phyloP scores from a whole-genome alignment of 2,113 vertebrate species.

The Mobula birostris region DNA sequence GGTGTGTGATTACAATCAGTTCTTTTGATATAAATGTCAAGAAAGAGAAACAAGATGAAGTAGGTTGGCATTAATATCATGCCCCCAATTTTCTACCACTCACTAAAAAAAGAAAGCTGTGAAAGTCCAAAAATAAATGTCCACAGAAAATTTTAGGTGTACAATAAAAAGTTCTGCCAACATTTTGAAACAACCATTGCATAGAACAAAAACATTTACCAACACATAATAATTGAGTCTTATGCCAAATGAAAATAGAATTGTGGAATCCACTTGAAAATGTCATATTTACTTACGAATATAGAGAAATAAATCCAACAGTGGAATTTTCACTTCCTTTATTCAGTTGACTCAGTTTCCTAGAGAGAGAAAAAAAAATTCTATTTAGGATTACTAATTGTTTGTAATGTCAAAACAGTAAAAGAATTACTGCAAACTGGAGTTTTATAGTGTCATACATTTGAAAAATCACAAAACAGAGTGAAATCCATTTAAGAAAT shows the following conservation, averaged over 20 bases:
- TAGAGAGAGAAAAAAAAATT: neutral
- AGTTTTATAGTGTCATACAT: neutral
- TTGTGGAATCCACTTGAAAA: neutral
- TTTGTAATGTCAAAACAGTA: neutral
- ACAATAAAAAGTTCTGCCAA: neutral
- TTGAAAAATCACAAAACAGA: neutral
- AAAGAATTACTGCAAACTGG: neutral
- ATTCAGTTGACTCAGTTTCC: neutral
- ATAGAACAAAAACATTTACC: neutral
- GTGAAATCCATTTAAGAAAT: neutral
- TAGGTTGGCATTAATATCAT: neutral
- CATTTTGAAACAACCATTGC: neutral
- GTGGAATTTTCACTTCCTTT: slow-evolving; percentile 17
- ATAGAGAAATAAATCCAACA: neutral
- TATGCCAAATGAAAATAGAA: neutral
- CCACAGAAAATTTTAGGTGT: no score
- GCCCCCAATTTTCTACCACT: no score
- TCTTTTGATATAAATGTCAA: neutral
- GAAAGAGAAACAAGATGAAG: neutral
- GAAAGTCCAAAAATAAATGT: neutral
- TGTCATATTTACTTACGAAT: neutral
- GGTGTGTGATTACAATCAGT: neutral
- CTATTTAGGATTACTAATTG: neutral
- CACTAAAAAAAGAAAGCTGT: neutral
- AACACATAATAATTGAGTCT: neutral